Percentiles rank a stretch among this genome's conserved stretches.
Evolutionary conservation across 2,797 vertebrate species (phyloP).

Genomic region (Sebastes kiyomatsui): DNA sequence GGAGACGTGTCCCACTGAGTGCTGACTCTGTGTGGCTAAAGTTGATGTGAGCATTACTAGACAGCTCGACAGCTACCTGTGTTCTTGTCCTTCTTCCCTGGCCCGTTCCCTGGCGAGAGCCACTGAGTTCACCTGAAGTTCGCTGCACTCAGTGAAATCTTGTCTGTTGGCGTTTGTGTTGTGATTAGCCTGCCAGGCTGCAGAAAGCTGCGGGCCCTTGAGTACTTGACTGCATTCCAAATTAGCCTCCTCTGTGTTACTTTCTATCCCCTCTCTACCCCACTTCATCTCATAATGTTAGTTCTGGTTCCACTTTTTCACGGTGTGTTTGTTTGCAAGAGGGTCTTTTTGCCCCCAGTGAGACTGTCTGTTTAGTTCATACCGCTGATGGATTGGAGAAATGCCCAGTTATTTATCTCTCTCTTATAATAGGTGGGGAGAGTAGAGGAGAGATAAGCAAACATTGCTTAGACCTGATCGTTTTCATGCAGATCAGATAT

Average conservation of each 20-base stretch:
- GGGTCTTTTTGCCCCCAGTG: constrained; percentile 10
- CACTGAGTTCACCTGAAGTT: constrained; percentile 59
- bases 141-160: constrained; percentile 53
- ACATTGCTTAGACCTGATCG: constrained; percentile 12
- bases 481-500: constrained; percentile 43
- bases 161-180: constrained; percentile 38
- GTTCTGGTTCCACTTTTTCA: constrained; percentile 23
- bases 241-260: constrained; percentile 32
- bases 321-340: constrained; percentile 33
- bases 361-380: constrained; percentile 43
- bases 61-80: constrained; percentile 35
- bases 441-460: constrained; percentile 26
- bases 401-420: constrained; percentile 34
- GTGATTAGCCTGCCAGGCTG: constrained; percentile 48
- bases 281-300: constrained; percentile 26
- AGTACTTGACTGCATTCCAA: constrained; percentile 61
- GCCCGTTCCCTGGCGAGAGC: constrained; percentile 10
- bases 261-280: constrained; percentile 3
- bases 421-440: constrained; percentile 15
- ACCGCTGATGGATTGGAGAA: constrained; percentile 28
- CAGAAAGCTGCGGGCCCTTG: constrained; percentile 37
- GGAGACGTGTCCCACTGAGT: constrained; percentile 14
- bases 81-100: constrained; percentile 18
- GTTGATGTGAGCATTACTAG: constrained; percentile 20
- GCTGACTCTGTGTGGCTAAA: constrained; percentile 14